phyloP scores from a whole-genome alignment of 2,888 invertebrate species.

The Pristionchus mayeri region DNA sequence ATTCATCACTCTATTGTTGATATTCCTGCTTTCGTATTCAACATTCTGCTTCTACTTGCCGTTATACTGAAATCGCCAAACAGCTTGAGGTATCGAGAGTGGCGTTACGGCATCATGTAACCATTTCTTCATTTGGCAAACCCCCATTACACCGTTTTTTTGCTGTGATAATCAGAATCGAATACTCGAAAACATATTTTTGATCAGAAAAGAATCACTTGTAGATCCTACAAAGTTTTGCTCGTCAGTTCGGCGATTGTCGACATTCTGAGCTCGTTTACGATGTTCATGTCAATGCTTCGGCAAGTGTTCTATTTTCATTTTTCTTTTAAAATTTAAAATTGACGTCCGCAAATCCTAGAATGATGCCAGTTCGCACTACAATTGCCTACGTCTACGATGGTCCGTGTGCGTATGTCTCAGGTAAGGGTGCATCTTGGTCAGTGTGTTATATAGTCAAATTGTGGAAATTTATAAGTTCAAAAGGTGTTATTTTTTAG shows the following conservation, averaged over 20 bases:
- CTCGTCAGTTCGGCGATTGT: background rate
- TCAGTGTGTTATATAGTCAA: no score
- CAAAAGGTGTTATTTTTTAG: no score
- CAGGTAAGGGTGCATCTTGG: no score
- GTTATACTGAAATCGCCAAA: background rate
- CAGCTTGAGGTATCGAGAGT: background rate
- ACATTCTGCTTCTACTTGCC: background rate
- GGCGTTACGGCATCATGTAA: no score
- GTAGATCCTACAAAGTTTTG: background rate
- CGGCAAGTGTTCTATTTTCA: background rate
- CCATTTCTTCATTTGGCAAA: no score
- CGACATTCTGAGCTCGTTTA: background rate
- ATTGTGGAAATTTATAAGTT: background rate
- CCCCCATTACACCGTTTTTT: no score
- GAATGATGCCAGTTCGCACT: background rate
- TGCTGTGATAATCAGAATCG: no score
- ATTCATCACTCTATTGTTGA: constrained; percentile 25
- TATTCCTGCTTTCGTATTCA: background rate
- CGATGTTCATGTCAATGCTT: background rate
- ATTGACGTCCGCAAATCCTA: no score
- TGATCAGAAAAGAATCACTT: no score
- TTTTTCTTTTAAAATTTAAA: background rate
- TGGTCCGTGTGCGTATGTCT: background rate
- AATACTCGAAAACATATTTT: no score
- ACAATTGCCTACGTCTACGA: background rate